These are phyloP conservation scores for Sturnus vulgaris DNA, from an alignment of 2,113 vertebrate species.

Conservation along the genomic window DNA sequence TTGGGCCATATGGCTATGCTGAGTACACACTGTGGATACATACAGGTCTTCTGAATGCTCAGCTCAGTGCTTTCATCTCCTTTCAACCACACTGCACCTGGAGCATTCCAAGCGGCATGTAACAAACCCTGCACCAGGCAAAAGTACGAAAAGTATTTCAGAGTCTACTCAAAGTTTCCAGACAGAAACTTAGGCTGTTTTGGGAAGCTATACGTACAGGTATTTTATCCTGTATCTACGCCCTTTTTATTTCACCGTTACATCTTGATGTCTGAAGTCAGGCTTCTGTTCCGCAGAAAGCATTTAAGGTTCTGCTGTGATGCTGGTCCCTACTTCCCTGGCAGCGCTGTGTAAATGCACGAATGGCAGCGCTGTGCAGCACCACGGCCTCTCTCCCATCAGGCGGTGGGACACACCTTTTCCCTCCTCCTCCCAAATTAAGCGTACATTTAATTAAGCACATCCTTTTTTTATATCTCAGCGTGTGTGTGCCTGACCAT, in stretches of 20 bases:
- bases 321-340: accelerated
- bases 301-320: accelerated
- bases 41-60: not conserved
- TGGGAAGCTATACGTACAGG: not conserved
- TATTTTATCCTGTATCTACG: not conserved
- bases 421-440: not conserved
- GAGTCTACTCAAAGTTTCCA: not conserved
- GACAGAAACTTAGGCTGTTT: not conserved
- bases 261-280: not conserved
- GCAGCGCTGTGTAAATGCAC: accelerated
- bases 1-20: not conserved
- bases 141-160: accelerated
- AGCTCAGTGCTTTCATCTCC: not conserved
- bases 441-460: accelerated
- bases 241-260: not conserved
- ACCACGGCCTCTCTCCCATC: not conserved
- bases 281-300: not conserved
- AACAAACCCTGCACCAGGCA: not conserved
- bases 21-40: accelerated
- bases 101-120: accelerated
- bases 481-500: accelerated
- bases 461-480: not conserved
- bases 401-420: too few relatives aligned
- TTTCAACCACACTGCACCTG: not conserved
- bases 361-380: not conserved